Base-by-base conservation (phyloP, 2,113 vertebrate species). In the Gambusia holbrooki region DNA sequence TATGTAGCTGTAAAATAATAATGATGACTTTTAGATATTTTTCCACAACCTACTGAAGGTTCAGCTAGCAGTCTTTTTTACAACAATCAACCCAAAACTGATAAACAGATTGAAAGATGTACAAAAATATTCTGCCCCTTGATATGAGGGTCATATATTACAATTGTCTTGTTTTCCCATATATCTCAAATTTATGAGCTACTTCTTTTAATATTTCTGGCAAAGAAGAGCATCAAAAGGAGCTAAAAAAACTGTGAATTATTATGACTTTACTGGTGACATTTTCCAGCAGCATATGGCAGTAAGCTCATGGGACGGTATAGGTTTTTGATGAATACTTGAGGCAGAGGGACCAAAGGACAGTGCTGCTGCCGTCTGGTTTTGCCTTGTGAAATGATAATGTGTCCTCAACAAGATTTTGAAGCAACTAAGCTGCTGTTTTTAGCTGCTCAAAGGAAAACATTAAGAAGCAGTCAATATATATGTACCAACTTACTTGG, bases 231-330 rank as follows among this genome's bases (percentile, higher is more conserved):
- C 96, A 96, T 97, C 95, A 98, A 97, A 97, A 95, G 94, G 93
- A 94, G 94, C 95, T 95, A 95, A 97, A 94, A 96, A 96, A 96
- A 95, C 94, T 92, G 94, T 96, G 96, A 98, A 96, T 96, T 96
- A 96, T 96, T 96, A 95, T 96, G 95, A 96, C 96, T 97, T 97
- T 97, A 96, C 95, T 95, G 96, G 95, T 99, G 97, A 98, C 97
- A 98, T 98, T 99, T 98, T 96, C 95, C 94, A 92, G 93, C 85
- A 94, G 95, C 96, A 98, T 97, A 98, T 98, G 97, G 96, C 94
- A 94, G 93, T 79, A 91, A 93, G 94, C 97, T 98, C 97, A 96
- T 94, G 96, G 97, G 96, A 99, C 94, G 94, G 93, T 92, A 94
- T 70, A 77, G 84, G 84, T 96, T 97, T 97, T 97, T 97, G 96